Percentiles rank a stretch among this genome's conserved stretches.
These are phyloP conservation scores for Hirundo rustica DNA, from an alignment of 2,797 vertebrate genomes.

Conservation along the genomic window DNA sequence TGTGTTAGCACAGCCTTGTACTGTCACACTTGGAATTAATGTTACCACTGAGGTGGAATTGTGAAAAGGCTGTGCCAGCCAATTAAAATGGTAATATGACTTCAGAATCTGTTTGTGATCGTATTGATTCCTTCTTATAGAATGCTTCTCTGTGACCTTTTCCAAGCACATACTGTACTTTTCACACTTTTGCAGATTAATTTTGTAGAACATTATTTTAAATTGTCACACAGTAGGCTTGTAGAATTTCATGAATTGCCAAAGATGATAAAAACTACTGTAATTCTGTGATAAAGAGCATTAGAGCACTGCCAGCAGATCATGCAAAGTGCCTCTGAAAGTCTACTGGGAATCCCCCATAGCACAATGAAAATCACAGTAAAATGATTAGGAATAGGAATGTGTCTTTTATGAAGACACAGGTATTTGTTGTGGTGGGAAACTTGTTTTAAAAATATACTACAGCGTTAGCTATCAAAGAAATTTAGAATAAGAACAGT, in stretches of 20 bases:
- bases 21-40: not conserved
- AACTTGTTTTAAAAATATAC: not conserved
- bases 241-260: slow-evolving; percentile 27
- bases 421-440: not conserved
- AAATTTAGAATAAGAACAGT: not conserved
- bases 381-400: not conserved
- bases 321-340: not conserved
- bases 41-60: not conserved
- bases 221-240: slow-evolving; percentile 19
- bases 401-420: not conserved
- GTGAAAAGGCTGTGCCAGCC: slow-evolving; percentile 6
- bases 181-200: slow-evolving; percentile 7
- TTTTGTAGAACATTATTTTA: slow-evolving; percentile 27
- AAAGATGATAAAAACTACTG: slow-evolving; percentile 8
- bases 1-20: not conserved
- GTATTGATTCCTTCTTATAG: slow-evolving; percentile 23
- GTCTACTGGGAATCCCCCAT: not conserved
- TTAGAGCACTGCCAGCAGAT: slow-evolving; percentile 21
- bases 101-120: slow-evolving; percentile 32
- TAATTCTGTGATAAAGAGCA: slow-evolving; percentile 23
- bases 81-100: slow-evolving; percentile 16
- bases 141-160: slow-evolving; percentile 19
- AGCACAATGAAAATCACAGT: not conserved
- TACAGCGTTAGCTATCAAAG: not conserved
- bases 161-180: slow-evolving; percentile 21